Conservation (phyloP, 2,888 invertebrate species). For the Petrophora chlorosata region DNA sequence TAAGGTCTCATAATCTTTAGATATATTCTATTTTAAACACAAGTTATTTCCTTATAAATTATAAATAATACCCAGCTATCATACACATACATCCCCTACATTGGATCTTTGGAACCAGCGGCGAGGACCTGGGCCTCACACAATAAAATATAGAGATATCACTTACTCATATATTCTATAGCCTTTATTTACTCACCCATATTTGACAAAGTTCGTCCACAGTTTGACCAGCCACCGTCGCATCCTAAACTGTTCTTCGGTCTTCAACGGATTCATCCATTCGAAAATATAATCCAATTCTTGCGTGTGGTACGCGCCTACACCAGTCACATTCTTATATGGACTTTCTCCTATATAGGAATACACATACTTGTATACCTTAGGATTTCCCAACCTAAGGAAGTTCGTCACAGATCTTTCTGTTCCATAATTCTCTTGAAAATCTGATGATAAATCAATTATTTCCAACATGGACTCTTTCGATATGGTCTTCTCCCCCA, state of each 20-base stretch:
- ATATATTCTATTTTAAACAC: too few species aligned
- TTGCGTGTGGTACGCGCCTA: constrained; percentile 49
- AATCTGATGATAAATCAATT: constrained; percentile 49
- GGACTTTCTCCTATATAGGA: constrained; percentile 48
- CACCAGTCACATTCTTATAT: constrained; percentile 43
- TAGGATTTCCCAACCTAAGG: constrained; percentile 40
- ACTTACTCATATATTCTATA: too few species aligned
- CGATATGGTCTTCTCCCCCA: constrained; percentile 42
- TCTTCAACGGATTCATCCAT: constrained; percentile 16
- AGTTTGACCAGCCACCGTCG: constrained; percentile 50
- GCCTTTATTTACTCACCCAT: constrained; percentile 51
- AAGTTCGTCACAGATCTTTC: constrained; percentile 49
- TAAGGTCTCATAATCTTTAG: too few species aligned
- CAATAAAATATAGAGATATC: too few species aligned
- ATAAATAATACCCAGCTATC: too few species aligned
- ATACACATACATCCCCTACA: too few species aligned
- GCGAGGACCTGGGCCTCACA: too few species aligned
- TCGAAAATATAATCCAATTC: constrained; percentile 49
- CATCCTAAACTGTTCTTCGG: constrained; percentile 47
- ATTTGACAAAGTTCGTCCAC: constrained; percentile 62
- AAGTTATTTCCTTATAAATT: too few species aligned
- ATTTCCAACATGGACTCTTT: constrained; percentile 44
- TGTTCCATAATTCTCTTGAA: constrained; percentile 43
- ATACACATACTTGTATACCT: constrained; percentile 50
- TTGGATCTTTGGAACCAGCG: too few species aligned